phyloP scores from a whole-genome alignment of 2,113 vertebrate species.

The Erpornis zantholeuca region DNA sequence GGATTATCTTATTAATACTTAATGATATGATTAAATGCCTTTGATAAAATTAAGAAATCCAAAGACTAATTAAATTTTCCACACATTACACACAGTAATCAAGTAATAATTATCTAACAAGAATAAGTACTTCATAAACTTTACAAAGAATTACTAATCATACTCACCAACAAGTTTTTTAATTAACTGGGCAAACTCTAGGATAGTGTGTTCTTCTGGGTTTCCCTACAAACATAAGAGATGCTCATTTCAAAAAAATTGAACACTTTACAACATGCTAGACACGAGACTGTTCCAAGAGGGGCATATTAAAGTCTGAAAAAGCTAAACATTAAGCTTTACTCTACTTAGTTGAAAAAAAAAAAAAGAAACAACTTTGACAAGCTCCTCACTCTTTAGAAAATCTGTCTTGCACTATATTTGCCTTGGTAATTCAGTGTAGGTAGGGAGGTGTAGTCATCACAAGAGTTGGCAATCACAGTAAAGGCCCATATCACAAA shows the following conservation, averaged over 20 bases:
- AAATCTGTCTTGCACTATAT: background rate
- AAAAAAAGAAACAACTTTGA: background rate
- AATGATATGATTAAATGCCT: background rate
- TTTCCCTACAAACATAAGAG: conserved; percentile 84
- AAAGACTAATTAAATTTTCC: conserved; percentile 21
- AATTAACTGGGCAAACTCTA: conserved; percentile 97
- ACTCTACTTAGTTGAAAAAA: background rate
- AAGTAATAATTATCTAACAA: background rate
- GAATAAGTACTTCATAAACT: background rate
- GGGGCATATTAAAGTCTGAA: background rate
- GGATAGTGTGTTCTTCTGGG: conserved; percentile 95
- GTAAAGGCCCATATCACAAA: background rate
- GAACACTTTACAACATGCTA: background rate
- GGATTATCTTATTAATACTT: background rate
- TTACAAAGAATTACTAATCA: background rate
- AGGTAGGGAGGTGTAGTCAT: accelerated
- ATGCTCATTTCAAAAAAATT: background rate
- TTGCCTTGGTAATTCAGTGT: background rate
- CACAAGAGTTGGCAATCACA: background rate
- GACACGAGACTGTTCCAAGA: background rate
- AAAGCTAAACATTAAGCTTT: background rate
- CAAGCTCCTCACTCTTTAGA: background rate
- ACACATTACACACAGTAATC: background rate
- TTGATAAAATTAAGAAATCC: background rate
- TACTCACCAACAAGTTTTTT: conserved; percentile 95